Base-by-base conservation (phyloP, 2,888 invertebrate species). In the Capitulum mitella region DNA sequence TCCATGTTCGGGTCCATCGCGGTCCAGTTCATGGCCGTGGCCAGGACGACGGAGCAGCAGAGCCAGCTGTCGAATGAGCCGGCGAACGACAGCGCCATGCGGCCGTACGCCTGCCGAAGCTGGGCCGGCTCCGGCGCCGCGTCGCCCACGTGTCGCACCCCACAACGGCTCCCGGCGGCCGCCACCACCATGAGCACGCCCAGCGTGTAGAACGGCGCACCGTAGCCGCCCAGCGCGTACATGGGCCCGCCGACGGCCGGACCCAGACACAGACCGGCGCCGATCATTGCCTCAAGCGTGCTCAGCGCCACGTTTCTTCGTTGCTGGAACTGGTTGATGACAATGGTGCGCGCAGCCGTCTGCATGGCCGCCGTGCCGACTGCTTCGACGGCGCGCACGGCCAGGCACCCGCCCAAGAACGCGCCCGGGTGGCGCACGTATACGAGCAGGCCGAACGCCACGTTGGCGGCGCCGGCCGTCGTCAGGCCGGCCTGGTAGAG, bases 41-140 rank as follows among this genome's bases (percentile, higher is more conserved):
- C 54, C n/a, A 58, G 58, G 6, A 58, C 58, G n/a, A 58, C 58
- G 58, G n/a, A n/a, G 58, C 58, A 58, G 58, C 58, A 58, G n/a
- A 58, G n/a, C 58, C 58, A 58, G 58, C 10, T n/a, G n/a, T 58
- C 58, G n/a, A 6, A n/a, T 10, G n/a, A 5, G 58, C 58, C 29
- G 58, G 29, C 22, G 54, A 54, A 54, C n/a, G 3, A n/a, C n/a
- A n/a, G n/a, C 22, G 5, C n/a, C 6, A 54, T 26, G n/a, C 58
- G 58, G n/a, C n/a, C 58, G 29, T 12, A n/a, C 6, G 54, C 22
- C 58, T 12, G 10, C n/a, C 58, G n/a, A 6, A 22, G 19, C 19
- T 22, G 19, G 10, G n/a, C n/a, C n/a, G n/a, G n/a, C n/a, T 2
- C 6, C 58, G 58, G 10, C 10, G 58, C 2, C n/a, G 29, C n/a